A percentile compares a stretch with the other conserved stretches of the same genome.
Evolutionary conservation across 2,797 vertebrate species (phyloP).

Genomic region (Lepus oiostolus): DNA sequence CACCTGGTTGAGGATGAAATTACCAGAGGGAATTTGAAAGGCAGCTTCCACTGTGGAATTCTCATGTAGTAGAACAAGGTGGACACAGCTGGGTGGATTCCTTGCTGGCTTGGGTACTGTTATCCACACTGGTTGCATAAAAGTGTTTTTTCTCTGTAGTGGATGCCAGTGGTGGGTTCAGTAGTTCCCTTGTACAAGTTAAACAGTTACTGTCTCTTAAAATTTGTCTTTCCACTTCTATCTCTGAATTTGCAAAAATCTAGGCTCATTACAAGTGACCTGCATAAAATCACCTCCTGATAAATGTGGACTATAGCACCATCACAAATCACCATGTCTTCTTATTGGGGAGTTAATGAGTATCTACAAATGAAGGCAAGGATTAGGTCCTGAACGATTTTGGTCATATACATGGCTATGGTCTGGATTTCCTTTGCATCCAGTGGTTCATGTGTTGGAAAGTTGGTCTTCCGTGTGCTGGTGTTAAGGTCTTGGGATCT

Average conservation of each 20-base stretch:
- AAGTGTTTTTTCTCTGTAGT: not conserved
- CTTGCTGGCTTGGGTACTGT: not conserved
- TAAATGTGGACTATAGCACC: not conserved
- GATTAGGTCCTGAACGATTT: not conserved
- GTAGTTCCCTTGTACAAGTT: not conserved
- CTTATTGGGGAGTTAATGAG: not conserved
- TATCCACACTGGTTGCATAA: rapidly evolving
- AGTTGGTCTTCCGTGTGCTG: not conserved
- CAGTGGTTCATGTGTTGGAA: not conserved
- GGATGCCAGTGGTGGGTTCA: not conserved
- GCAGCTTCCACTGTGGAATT: not conserved
- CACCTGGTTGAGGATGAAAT: not conserved
- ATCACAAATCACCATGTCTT: not conserved
- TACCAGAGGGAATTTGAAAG: not conserved
- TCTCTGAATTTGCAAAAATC: not conserved
- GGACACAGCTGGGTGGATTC: not conserved
- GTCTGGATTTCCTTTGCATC: not conserved
- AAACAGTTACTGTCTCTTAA: not conserved
- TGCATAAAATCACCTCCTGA: not conserved
- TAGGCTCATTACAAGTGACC: not conserved
- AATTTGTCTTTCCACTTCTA: not conserved
- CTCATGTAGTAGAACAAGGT: not conserved
- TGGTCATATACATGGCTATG: not conserved
- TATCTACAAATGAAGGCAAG: not conserved
- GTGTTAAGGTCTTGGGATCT: not conserved